phyloP scores from a whole-genome alignment of 2,888 invertebrate species.

The Rhodophaea formosa region DNA sequence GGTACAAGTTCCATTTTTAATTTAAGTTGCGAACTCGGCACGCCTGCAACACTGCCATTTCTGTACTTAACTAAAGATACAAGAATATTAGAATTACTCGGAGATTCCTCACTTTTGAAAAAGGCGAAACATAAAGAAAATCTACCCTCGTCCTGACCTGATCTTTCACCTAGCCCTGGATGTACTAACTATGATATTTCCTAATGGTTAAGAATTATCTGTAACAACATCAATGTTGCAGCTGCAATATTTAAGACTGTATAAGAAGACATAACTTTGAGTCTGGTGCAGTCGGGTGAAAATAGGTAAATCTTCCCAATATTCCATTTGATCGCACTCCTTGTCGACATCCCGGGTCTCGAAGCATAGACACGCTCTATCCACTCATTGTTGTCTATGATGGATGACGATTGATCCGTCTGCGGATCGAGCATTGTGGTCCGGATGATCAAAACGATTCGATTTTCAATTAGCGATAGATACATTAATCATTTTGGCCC shows the following conservation, averaged over 20 bases:
- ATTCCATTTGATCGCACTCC: not conserved
- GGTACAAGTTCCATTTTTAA: not conserved
- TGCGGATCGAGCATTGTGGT: conserved; percentile 13
- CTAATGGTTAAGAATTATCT: too few relatives aligned
- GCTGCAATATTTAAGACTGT: too few relatives aligned
- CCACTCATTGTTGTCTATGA: conserved; percentile 20
- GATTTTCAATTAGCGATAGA: conserved; percentile 17
- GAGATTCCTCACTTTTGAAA: not conserved
- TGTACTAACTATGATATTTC: too few relatives aligned
- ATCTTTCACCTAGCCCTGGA: too few relatives aligned
- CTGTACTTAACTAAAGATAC: not conserved
- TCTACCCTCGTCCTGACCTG: too few relatives aligned
- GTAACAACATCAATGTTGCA: too few relatives aligned
- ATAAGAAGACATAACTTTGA: too few relatives aligned
- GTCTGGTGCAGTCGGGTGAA: too few relatives aligned
- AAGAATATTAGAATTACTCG: not conserved
- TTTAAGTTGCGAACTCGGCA: not conserved
- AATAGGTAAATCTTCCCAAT: not conserved
- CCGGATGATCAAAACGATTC: conserved; percentile 18
- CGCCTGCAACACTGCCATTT: not conserved
- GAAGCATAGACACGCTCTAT: conserved; percentile 18
- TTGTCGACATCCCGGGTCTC: not conserved
- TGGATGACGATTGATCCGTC: conserved; percentile 19
- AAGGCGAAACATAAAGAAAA: too few relatives aligned
- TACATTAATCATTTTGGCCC: too few relatives aligned